These are phyloP conservation scores for Diarsia mendica DNA, from an alignment of 2,888 invertebrate genomes.

Conservation along the genomic window DNA sequence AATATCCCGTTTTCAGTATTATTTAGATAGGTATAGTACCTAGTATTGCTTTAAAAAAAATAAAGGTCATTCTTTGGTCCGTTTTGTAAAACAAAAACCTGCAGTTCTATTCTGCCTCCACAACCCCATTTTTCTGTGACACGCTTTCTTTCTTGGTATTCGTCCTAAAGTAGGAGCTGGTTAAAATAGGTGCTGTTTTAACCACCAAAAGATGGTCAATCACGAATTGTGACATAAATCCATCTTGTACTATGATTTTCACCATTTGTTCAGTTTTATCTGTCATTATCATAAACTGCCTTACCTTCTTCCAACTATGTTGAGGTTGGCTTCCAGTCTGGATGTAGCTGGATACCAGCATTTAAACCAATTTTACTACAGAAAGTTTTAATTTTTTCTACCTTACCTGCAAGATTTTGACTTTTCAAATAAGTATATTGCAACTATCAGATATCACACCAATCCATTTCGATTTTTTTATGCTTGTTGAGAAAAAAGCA, in stretches of 20 bases:
- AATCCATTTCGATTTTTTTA: too few relatives aligned
- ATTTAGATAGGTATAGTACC: too few relatives aligned
- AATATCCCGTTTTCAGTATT: too few relatives aligned
- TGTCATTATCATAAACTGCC: too few relatives aligned
- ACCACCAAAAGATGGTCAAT: background rate
- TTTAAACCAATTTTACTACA: too few relatives aligned
- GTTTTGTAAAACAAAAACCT: background rate
- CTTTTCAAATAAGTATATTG: background rate
- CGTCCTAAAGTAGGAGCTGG: background rate
- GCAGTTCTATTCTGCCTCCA: background rate
- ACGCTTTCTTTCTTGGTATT: background rate
- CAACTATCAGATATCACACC: background rate
- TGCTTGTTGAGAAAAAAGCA: too few relatives aligned
- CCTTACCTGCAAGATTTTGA: background rate
- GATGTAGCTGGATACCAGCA: too few relatives aligned
- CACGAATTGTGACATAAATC: background rate
- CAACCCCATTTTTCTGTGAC: background rate
- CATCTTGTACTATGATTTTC: background rate
- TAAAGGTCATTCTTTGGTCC: too few relatives aligned
- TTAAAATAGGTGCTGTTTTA: background rate
- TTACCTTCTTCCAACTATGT: too few relatives aligned
- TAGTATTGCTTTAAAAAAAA: too few relatives aligned
- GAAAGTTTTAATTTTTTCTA: too few relatives aligned
- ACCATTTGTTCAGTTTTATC: background rate
- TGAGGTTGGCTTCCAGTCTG: too few relatives aligned